Evolutionary conservation across 2,113 vertebrate genomes (phyloP), one percentile per base, ranked within the genome.

Genomic region (Melanerpes aurifrons): DNA sequence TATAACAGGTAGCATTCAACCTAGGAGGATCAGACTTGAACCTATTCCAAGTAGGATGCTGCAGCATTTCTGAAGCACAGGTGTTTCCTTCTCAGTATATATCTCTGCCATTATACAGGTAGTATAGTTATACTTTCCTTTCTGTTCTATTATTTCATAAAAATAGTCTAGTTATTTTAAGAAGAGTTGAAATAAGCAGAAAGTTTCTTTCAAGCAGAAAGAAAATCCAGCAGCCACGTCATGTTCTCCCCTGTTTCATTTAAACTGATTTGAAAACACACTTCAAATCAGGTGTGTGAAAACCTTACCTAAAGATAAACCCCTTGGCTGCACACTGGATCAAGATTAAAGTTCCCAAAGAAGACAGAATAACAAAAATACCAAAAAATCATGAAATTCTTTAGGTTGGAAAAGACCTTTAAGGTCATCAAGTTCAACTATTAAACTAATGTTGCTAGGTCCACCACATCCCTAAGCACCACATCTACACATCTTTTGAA

Each of bases 211-310:
- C 6, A 3, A 93, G 10, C 12, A 45, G 26, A 47, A 29, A 61
- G 69, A 67, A 24, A 8, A 6, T 2, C 4, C 22, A 85, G 26
- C 16, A 70, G 48, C 16, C 40, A 57, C 13, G 9, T 3, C 26
- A 59, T 43, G 6, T 77, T 73, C 20, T 80, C 14, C 40, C 22
- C 15, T 45, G 14, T 8, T 74, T 90, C 79, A 16, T 66, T 35
- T 79, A 82, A 87, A 48, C 32, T 74, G 26, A 26, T 79, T 80
- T 82, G 63, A 92, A 94, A 71, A 70, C 61, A 91, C 82, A 86
- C 40, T 25, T 77, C 45, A 64, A 87, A 91, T 70, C 26, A 85
- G 11, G 76, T 67, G 9, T 59, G 57, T 87, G 84, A 87, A 76
- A 64, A 77, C 28, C 84, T 75, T 85, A 43, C 29, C 28, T 82